These are phyloP conservation scores for Portunus trituberculatus DNA, from an alignment of 1,140 invertebrate species.

Conservation along the genomic window DNA sequence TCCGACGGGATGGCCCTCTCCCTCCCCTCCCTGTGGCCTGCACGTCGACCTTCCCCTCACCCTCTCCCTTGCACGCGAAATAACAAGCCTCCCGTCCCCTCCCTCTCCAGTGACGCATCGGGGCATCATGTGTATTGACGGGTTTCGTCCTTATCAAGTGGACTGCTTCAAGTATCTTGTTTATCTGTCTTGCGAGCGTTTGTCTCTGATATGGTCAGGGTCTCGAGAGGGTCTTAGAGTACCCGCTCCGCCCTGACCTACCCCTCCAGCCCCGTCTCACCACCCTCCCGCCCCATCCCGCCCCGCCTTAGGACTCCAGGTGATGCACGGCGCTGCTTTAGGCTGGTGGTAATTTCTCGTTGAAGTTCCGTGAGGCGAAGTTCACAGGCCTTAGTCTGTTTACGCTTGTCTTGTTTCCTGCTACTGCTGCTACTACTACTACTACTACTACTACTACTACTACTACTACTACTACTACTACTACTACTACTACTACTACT, in stretches of 20 bases:
- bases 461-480: too few species aligned
- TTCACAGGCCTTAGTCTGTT: background rate
- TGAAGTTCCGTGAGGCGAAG: background rate
- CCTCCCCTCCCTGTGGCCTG: background rate
- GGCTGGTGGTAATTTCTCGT: too few species aligned
- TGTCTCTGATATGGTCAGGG: background rate
- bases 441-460: conserved; percentile 25
- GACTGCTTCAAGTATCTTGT: background rate
- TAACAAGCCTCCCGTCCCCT: background rate
- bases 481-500: background rate
- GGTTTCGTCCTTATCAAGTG: background rate
- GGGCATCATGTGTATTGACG: background rate
- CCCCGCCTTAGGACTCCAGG: background rate
- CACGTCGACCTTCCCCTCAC: background rate
- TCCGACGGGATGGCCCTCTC: background rate
- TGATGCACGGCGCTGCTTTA: too few species aligned
- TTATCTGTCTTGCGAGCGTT: background rate
- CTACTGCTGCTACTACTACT: too few species aligned
- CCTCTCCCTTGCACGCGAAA: background rate
- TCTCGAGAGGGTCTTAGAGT: background rate
- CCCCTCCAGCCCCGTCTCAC: too few species aligned
- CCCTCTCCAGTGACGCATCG: background rate
- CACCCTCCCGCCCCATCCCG: background rate
- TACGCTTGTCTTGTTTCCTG: background rate
- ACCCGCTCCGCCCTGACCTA: background rate